phyloP scores from a whole-genome alignment of 2,888 invertebrate species.

The Papilio demoleus region DNA sequence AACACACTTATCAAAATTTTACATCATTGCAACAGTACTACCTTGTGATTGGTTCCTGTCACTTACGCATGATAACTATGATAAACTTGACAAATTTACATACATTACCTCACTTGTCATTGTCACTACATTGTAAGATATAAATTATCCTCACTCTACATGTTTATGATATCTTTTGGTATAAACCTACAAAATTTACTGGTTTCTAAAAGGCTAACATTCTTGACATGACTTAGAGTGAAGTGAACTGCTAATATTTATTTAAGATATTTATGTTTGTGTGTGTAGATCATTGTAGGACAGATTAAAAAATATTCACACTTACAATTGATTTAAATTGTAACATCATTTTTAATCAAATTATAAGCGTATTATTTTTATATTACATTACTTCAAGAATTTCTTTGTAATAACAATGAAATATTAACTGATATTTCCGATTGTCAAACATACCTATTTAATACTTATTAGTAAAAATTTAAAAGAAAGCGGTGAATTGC shows the following conservation, averaged over 20 bases:
- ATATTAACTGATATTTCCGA: neutral
- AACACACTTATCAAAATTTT: slow-evolving; percentile 57
- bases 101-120: slow-evolving; percentile 78
- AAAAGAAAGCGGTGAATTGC: slow-evolving; percentile 53
- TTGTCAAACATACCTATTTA: neutral
- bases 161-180: slow-evolving; percentile 42
- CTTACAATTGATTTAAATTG: neutral
- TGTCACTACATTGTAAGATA: slow-evolving; percentile 63
- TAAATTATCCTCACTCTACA: slow-evolving; percentile 57
- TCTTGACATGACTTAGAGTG: neutral
- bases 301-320: slow-evolving; percentile 12
- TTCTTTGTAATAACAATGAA: neutral
- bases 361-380: too few relatives aligned
- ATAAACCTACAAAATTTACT: neutral
- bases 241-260: slow-evolving; percentile 24
- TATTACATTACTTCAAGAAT: neutral
- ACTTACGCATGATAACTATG: slow-evolving; percentile 69
- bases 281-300: neutral
- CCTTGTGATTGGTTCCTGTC: slow-evolving; percentile 67
- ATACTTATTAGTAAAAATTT: neutral
- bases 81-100: slow-evolving; percentile 77
- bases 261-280: slow-evolving; percentile 8
- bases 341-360: too few relatives aligned
- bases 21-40: slow-evolving; percentile 64
- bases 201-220: neutral